Percentiles rank a stretch among this genome's conserved stretches.
Conservation (phyloP, 2,113 vertebrate species). For the Phyllostomus discolor region DNA sequence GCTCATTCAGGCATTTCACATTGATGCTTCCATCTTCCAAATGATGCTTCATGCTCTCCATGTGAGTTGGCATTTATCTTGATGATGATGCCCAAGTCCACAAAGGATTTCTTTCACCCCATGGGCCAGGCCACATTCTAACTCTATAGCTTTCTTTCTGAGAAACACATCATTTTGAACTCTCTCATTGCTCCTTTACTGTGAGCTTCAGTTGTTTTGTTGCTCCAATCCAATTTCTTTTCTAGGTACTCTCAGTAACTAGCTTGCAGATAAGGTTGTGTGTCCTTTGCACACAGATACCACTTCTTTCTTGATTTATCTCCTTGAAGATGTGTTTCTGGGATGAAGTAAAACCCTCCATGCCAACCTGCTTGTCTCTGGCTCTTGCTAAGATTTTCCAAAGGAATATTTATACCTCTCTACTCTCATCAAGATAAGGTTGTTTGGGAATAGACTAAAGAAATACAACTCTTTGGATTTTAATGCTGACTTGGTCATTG, state of each 20-base stretch:
- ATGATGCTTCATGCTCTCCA: background rate
- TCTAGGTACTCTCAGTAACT: background rate
- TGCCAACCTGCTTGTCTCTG: background rate
- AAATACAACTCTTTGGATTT: background rate
- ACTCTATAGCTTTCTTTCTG: background rate
- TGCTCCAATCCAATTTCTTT: background rate
- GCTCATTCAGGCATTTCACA: background rate
- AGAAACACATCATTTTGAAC: background rate
- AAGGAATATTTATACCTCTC: background rate
- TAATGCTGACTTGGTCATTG: background rate
- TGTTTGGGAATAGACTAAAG: background rate
- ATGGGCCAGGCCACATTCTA: background rate
- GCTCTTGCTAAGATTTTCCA: background rate
- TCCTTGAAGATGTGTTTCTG: background rate
- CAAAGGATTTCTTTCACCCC: slow-evolving; percentile 4
- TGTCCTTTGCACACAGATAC: background rate
- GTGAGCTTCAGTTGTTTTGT: background rate
- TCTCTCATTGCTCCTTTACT: background rate
- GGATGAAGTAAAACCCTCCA: background rate
- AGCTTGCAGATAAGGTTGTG: background rate
- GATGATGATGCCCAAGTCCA: background rate
- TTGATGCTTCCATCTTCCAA: background rate
- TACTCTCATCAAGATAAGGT: background rate
- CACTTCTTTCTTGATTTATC: background rate
- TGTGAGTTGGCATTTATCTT: background rate